Evolutionary conservation across 2,113 vertebrate genomes (phyloP).

Genomic region (Dicrurus megarhynchus): DNA sequence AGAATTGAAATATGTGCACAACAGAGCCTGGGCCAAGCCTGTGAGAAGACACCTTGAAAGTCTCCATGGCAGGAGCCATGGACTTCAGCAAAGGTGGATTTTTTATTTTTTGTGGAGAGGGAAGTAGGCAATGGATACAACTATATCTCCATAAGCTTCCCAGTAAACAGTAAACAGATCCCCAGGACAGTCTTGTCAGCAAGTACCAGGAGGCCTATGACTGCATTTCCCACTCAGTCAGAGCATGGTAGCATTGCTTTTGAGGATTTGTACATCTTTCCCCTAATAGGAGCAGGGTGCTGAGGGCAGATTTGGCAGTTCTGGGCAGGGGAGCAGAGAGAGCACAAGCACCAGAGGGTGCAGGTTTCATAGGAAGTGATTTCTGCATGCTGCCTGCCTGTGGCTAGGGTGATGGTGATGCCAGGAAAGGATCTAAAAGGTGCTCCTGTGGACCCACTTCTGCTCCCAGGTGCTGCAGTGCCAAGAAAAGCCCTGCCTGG

Average conservation of each 20-base stretch:
- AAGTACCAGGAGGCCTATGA: neutral
- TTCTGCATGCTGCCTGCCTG: fast-evolving
- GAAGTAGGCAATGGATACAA: neutral
- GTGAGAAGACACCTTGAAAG: neutral
- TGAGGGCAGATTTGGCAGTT: neutral
- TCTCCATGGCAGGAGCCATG: neutral
- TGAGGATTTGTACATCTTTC: neutral
- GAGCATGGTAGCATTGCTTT: neutral
- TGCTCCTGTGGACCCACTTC: neutral
- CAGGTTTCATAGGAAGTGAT: neutral
- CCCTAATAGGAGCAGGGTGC: neutral
- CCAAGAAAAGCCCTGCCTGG: neutral
- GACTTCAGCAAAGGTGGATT: neutral
- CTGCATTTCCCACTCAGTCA: neutral
- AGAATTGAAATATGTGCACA: neutral
- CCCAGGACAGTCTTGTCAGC: neutral
- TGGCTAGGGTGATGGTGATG: neutral
- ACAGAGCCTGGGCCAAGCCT: neutral
- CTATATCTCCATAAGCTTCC: neutral
- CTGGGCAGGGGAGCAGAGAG: neutral
- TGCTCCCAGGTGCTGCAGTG: neutral
- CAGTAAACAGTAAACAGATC: neutral
- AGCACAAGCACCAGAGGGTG: fast-evolving
- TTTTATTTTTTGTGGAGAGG: neutral
- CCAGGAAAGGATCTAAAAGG: neutral